These are phyloP conservation scores for Drosophila borborema DNA, from an alignment of 2,888 invertebrate species.

Conservation along the genomic window DNA sequence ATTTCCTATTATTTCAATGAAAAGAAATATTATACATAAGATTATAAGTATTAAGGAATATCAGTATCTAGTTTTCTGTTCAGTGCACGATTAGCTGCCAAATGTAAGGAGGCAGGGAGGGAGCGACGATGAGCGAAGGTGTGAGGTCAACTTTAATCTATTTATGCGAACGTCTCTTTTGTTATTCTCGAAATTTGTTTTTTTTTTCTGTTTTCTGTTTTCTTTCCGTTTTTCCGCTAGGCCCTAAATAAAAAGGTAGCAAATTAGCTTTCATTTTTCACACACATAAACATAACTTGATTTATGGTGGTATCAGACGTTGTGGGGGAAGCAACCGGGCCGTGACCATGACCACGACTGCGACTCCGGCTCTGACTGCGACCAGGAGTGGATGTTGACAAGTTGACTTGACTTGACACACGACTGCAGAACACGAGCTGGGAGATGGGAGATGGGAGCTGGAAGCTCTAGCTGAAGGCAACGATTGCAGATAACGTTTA, in stretches of 20 bases:
- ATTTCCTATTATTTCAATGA: too few relatives aligned
- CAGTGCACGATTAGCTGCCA: slow-evolving; percentile 45
- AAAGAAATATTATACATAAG: too few relatives aligned
- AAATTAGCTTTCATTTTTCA: slow-evolving; percentile 80
- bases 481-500: slow-evolving; percentile 72
- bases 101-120: background rate
- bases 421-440: background rate
- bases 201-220: background rate
- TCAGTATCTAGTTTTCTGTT: background rate
- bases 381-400: slow-evolving; percentile 60
- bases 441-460: slow-evolving; percentile 12
- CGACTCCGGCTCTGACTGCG: background rate
- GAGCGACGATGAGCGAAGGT: too few relatives aligned
- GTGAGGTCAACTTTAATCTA: slow-evolving; percentile 49
- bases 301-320: slow-evolving; percentile 60
- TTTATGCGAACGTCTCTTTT: slow-evolving; percentile 55
- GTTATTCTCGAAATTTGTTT: slow-evolving; percentile 26
- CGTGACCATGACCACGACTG: slow-evolving; percentile 36
- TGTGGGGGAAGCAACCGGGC: slow-evolving; percentile 7
- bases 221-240: slow-evolving; percentile 30
- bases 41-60: too few relatives aligned
- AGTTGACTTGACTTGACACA: slow-evolving; percentile 49
- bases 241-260: slow-evolving; percentile 70
- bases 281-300: slow-evolving; percentile 78
- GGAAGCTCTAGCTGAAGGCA: slow-evolving; percentile 25